Percentiles rank a stretch among this genome's conserved stretches.
phyloP scores from a whole-genome alignment of 37 sponge, comb jelly and placozoan genomes.

The Cliona cf. orientalis region DNA sequence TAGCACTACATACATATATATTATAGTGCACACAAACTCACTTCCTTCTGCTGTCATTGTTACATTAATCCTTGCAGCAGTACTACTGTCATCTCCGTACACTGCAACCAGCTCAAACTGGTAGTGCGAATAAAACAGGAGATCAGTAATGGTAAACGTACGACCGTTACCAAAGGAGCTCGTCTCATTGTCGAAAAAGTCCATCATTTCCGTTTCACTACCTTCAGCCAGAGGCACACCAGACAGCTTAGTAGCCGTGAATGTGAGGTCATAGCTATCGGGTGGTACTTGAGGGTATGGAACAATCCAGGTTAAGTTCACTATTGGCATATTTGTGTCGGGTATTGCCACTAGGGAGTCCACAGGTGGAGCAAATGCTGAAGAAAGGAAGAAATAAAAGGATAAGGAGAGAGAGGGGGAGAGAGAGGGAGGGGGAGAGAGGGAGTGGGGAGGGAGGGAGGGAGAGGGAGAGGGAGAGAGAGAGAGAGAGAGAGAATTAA shows the following conservation, averaged over 20 bases:
- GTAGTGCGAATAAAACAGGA: constrained; percentile 3
- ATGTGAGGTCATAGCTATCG: not conserved
- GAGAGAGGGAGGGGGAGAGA: not conserved
- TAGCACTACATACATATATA: no score
- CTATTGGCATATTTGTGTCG: not conserved
- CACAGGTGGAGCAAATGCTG: constrained; percentile 43
- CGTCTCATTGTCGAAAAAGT: not conserved
- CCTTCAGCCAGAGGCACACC: not conserved
- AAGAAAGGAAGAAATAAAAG: not conserved
- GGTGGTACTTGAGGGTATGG: constrained; percentile 24
- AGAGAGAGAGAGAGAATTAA: not conserved
- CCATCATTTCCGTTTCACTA: not conserved
- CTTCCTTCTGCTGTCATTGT: constrained; percentile 11
- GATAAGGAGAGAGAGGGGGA: not conserved
- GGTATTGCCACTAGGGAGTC: not conserved
- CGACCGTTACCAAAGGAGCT: not conserved
- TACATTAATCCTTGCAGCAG: not conserved
- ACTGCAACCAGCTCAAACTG: constrained; percentile 1
- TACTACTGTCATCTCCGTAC: not conserved
- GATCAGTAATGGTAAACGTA: not conserved
- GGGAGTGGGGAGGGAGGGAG: not conserved
- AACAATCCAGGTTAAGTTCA: constrained; percentile 24
- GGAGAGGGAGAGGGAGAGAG: not conserved
- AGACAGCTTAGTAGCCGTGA: constrained; percentile 20
- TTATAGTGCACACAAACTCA: no score